phyloP scores from a whole-genome alignment of 2,113 vertebrate species.

The Helogale parvula region DNA sequence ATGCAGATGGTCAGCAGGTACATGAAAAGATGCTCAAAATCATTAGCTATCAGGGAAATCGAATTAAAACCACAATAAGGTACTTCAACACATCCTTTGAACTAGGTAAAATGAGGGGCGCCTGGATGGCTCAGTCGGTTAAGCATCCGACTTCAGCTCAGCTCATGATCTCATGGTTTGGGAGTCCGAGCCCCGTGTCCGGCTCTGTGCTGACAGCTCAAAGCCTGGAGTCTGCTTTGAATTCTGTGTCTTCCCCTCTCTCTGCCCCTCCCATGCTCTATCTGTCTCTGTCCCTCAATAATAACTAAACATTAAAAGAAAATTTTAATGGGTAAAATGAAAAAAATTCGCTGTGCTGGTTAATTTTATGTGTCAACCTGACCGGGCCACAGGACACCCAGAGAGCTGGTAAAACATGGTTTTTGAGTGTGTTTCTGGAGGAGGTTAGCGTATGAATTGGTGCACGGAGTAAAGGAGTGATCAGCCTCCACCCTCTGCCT shows the following conservation, averaged over 20 bases:
- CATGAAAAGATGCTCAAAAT: neutral
- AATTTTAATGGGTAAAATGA: neutral
- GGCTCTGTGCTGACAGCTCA: no score
- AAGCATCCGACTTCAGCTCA: no score
- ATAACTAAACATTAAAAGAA: no score
- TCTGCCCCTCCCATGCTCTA: no score
- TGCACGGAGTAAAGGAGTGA: neutral
- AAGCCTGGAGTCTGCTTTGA: no score
- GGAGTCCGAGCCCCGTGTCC: no score
- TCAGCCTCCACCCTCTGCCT: neutral
- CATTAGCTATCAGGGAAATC: neutral
- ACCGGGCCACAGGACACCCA: no score
- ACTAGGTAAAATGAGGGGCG: neutral
- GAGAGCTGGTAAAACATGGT: neutral
- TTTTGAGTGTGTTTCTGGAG: neutral
- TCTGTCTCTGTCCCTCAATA: no score
- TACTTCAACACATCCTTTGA: neutral
- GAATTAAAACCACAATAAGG: neutral
- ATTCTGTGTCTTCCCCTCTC: no score
- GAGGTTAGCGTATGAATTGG: neutral
- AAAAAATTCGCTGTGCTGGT: neutral
- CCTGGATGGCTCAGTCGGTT: no score
- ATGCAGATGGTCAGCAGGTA: neutral
- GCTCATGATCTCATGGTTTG: no score
- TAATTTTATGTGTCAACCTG: neutral